Evolutionary conservation across 2,113 vertebrate genomes (phyloP), one percentile per base, ranked within the genome.

Genomic region (Bubalus kerabau): DNA sequence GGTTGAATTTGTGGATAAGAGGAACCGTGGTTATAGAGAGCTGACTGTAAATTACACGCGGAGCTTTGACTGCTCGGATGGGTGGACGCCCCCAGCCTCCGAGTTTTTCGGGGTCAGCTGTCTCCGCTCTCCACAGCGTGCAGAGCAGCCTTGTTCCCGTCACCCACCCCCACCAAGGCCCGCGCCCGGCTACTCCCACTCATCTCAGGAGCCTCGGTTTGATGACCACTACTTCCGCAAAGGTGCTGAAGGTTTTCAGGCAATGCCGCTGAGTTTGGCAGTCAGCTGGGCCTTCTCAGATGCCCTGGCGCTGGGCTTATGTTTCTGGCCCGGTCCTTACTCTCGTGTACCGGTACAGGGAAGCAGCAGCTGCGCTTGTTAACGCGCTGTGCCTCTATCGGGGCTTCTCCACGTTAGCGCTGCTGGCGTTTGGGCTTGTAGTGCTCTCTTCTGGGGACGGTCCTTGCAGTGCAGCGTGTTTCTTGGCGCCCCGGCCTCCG

Each of bases 101-200:
- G 17, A 32, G 48, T n/a, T 12, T 52, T 23, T n/a, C 17, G 6
- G 78, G 16, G 30, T 4, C 30, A 21, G 10, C 48, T 4, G 30
- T n/a, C 9, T 74, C 54, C 48, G 12, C 48, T 64, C 0, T 64
- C 14, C 56, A 52, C 16, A 36, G 30, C 26, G 9, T 26, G 82
- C 13, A 12, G 43, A 52, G 24, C 30, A 15, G 5, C 84, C 7
- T 32, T 32, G 43, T 10, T 13, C 48, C 48, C 48, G 1, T 81
- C 40, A 1, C 2, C 78, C 48, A 19, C 10, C 30, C 9, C 13
- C 2, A 12, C 23, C 12, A 28, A 46, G 43, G 9, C 10, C 1
- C 1, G 11, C 1, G 0, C n/a, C 32, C 36, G 24, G 21, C 86
- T 57, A 13, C n/a, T 40, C 43, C 48, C 48, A 7, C 59, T 84